Percentiles rank a stretch among this genome's conserved stretches.
Conservation (phyloP, 2,888 invertebrate species). For the Thumatha senex region DNA sequence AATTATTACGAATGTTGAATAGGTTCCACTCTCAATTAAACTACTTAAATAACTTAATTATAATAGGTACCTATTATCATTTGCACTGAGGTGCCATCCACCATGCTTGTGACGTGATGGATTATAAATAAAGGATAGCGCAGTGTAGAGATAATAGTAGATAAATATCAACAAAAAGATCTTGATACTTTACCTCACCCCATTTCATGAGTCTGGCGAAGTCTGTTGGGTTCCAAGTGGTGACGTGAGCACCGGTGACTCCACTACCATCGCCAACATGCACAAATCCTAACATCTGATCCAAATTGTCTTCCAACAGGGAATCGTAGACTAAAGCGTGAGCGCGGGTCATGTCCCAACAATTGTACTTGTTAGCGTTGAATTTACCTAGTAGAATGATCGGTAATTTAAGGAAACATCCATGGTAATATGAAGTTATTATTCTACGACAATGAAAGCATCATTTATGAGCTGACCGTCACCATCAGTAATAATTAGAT, state of each 20-base stretch:
- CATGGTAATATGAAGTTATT: background rate
- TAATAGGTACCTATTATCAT: too few species aligned
- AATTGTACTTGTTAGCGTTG: slow-evolving; percentile 86
- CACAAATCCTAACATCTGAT: slow-evolving; percentile 89
- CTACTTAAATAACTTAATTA: too few species aligned
- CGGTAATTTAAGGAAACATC: background rate
- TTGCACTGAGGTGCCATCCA: too few species aligned
- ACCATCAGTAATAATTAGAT: too few species aligned
- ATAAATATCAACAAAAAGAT: too few species aligned
- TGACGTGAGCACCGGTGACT: slow-evolving; percentile 85
- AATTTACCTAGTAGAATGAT: slow-evolving; percentile 80
- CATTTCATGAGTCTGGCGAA: slow-evolving; percentile 88
- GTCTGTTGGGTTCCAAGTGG: slow-evolving; percentile 89
- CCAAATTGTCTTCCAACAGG: slow-evolving; percentile 88
- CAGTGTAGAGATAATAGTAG: too few species aligned
- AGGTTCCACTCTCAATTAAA: too few species aligned
- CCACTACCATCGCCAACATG: slow-evolving; percentile 88
- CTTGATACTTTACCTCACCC: slow-evolving; percentile 84
- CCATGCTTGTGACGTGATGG: too few species aligned
- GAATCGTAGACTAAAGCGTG: slow-evolving; percentile 89
- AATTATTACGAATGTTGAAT: too few species aligned
- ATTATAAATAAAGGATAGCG: too few species aligned
- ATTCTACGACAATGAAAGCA: too few species aligned
- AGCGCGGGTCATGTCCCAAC: slow-evolving; percentile 87
- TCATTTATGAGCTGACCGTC: too few species aligned